These are phyloP conservation scores for Galago senegalensis DNA, from an alignment of 2,797 vertebrate genomes.

Conservation along the genomic window DNA sequence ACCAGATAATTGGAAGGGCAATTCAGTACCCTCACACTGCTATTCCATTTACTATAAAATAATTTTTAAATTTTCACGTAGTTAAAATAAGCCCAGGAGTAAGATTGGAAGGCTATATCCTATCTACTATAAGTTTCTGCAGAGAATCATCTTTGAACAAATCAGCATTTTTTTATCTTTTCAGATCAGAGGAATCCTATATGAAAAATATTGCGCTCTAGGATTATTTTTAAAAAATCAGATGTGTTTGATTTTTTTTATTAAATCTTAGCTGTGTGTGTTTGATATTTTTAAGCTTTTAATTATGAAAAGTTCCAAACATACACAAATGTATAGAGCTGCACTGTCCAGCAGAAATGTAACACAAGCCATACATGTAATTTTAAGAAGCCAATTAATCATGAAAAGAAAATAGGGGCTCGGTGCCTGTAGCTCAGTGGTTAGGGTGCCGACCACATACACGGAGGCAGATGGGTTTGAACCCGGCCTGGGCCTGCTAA, in stretches of 20 bases:
- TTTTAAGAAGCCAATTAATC: slow-evolving; percentile 38
- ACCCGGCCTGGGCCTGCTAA: too few species aligned
- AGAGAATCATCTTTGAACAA: not conserved
- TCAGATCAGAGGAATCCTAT: not conserved
- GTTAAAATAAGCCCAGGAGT: slow-evolving; percentile 5
- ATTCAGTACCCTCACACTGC: not conserved
- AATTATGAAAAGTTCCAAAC: not conserved
- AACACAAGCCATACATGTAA: not conserved
- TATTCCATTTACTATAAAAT: not conserved
- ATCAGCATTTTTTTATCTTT: not conserved
- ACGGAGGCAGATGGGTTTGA: too few species aligned
- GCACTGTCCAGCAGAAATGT: not conserved
- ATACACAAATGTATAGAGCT: not conserved
- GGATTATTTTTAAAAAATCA: not conserved
- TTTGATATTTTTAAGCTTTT: not conserved
- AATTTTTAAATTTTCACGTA: not conserved
- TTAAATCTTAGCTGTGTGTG: too few species aligned
- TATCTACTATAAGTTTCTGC: not conserved
- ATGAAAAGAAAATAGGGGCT: slow-evolving; percentile 4
- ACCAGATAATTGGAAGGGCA: not conserved
- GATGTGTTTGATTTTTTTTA: not conserved
- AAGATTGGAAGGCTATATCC: not conserved
- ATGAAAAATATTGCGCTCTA: slow-evolving; percentile 1
- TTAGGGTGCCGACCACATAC: too few species aligned
- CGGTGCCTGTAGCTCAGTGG: too few species aligned